phyloP scores from a whole-genome alignment of 2,797 vertebrate genomes.

The Scomberomorus guttatus region DNA sequence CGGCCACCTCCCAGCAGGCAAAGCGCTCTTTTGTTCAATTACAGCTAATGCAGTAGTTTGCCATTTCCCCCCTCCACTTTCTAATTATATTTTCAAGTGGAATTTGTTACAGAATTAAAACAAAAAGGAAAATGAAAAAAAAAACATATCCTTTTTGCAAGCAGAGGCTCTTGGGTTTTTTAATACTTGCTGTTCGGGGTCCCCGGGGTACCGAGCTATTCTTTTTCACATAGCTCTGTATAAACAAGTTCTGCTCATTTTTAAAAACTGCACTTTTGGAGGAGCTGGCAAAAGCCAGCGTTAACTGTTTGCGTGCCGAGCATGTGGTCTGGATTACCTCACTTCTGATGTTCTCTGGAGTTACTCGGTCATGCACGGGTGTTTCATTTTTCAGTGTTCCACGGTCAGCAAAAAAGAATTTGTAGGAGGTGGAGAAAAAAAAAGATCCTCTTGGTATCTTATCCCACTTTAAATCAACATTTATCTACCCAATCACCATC shows the following conservation, averaged over 20 bases:
- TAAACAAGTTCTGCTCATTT: constrained; percentile 93
- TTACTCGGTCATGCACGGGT: constrained; percentile 86
- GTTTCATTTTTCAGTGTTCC: constrained; percentile 74
- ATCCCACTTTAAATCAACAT: constrained; percentile 64
- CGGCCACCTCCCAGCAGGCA: constrained; percentile 95
- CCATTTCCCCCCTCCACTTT: constrained; percentile 86
- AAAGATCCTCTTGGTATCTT: constrained; percentile 46
- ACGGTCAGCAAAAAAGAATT: constrained; percentile 60
- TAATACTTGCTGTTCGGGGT: constrained; percentile 88
- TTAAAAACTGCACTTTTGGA: constrained; percentile 85
- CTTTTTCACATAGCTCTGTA: constrained; percentile 92
- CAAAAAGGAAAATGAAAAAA: constrained; percentile 78
- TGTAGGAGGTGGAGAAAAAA: constrained; percentile 42
- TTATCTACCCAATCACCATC: constrained; percentile 62
- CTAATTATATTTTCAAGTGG: constrained; percentile 99
- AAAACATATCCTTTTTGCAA: constrained; percentile 91
- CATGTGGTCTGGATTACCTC: constrained; percentile 96
- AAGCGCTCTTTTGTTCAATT: constrained; percentile 99
- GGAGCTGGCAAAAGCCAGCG: constrained; percentile 87
- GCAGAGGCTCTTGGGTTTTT: constrained; percentile 89
- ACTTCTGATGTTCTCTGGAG: constrained; percentile 79
- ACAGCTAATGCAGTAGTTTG: constrained; percentile 99
- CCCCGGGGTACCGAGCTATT: constrained; percentile 92
- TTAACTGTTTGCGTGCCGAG: constrained; percentile 95
- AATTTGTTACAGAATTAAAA: constrained; percentile 91